Percentiles rank a stretch among this genome's conserved stretches.
Evolutionary conservation across 2,888 invertebrate species (phyloP).

Genomic region (Falcaria lacertinaria): DNA sequence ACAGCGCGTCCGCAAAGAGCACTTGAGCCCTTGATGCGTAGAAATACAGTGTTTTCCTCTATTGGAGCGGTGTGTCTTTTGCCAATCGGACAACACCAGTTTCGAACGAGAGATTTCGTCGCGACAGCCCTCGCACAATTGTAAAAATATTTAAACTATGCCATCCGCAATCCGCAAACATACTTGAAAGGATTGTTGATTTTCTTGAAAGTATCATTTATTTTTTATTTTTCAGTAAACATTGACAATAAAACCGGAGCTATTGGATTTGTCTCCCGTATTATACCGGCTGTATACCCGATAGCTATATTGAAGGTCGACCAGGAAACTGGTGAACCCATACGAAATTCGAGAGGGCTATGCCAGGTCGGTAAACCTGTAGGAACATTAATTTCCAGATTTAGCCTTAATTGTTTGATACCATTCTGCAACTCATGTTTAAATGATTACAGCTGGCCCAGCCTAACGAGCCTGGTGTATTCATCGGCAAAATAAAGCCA

Average conservation of each 20-base stretch:
- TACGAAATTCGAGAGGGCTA: slow-evolving; percentile 92
- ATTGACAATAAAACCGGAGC: slow-evolving; percentile 96
- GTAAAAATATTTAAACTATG: no score
- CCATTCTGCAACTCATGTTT: no score
- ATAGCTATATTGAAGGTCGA: slow-evolving; percentile 96
- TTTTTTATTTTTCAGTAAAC: slow-evolving; percentile 84
- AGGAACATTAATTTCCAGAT: neutral
- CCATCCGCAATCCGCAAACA: no score
- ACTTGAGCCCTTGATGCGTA: no score
- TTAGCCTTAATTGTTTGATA: no score
- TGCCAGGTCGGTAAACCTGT: slow-evolving; percentile 77
- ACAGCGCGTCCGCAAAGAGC: no score
- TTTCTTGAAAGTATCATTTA: neutral
- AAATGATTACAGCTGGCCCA: slow-evolving; percentile 67
- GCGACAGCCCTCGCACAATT: no score
- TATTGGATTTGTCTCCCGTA: slow-evolving; percentile 95
- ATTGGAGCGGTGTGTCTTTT: no score
- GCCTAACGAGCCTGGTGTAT: slow-evolving; percentile 95
- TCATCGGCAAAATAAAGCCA: slow-evolving; percentile 96
- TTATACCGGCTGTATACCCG: slow-evolving; percentile 94
- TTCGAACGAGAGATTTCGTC: no score
- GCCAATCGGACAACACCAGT: no score
- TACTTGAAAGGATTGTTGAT: no score
- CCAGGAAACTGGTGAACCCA: slow-evolving; percentile 92
- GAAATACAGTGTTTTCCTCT: no score